Evolutionary conservation across 1,140 invertebrate species (phyloP).

Genomic region (Octopus sinensis): DNA sequence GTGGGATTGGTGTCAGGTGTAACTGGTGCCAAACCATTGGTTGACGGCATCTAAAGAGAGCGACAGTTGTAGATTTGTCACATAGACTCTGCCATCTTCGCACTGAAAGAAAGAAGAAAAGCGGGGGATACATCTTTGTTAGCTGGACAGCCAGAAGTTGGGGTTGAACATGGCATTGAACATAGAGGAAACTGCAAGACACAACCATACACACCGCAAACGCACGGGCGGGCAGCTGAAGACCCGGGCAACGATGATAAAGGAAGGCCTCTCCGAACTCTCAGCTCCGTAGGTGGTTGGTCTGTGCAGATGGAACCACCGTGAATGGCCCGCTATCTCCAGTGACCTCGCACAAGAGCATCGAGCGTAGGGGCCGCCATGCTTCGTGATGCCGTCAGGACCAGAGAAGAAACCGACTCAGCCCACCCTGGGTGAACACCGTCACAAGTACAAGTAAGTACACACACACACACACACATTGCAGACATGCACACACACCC

Average conservation of each 20-base stretch:
- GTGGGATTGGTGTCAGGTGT: not conserved
- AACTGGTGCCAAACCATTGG: slow-evolving; percentile 7
- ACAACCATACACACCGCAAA: too few species aligned
- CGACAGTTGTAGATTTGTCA: not conserved
- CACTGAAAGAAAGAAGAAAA: not conserved
- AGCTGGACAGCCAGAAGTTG: not conserved
- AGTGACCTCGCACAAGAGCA: too few species aligned
- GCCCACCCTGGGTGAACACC: too few species aligned
- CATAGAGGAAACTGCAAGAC: not conserved
- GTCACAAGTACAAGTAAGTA: too few species aligned
- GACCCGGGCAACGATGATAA: too few species aligned
- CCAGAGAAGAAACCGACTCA: too few species aligned
- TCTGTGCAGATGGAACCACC: not conserved
- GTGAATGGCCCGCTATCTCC: too few species aligned
- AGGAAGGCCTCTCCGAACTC: not conserved
- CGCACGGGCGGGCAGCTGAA: too few species aligned
- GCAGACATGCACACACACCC: too few species aligned
- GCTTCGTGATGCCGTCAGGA: too few species aligned
- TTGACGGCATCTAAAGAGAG: not conserved
- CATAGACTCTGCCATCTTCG: not conserved
- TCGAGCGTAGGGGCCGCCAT: too few species aligned
- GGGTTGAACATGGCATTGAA: not conserved
- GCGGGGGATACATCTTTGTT: not conserved
- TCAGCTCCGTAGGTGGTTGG: not conserved
- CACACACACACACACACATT: too few species aligned